phyloP scores from a whole-genome alignment of 2,797 vertebrate genomes.

The Urosaurus nigricauda region DNA sequence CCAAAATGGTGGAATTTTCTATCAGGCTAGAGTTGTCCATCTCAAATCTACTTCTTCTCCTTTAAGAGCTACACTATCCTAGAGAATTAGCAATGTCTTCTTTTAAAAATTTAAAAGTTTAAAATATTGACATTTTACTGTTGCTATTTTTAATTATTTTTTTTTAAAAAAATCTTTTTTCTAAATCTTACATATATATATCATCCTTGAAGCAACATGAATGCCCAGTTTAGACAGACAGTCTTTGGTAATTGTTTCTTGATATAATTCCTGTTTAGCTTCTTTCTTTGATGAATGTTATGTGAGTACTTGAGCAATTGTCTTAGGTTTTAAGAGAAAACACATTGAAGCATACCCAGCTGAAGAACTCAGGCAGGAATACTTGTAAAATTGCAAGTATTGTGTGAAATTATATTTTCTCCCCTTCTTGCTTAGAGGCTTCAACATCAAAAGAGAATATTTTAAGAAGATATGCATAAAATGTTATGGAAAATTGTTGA shows the following conservation, averaged over 20 bases:
- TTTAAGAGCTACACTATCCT: background rate
- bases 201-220: background rate
- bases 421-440: background rate
- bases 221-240: background rate
- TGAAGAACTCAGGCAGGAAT: conserved; percentile 43
- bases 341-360: conserved; percentile 26
- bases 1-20: no score
- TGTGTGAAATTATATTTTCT: conserved; percentile 43
- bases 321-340: conserved; percentile 42
- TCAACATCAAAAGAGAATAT: conserved; percentile 46
- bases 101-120: background rate
- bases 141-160: background rate
- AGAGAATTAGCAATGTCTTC: background rate
- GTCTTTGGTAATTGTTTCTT: background rate
- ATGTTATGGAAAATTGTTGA: conserved; percentile 29
- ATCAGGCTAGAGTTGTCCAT: background rate
- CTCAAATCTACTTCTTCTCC: background rate
- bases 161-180: background rate
- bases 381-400: conserved; percentile 44
- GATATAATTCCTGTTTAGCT: conserved; percentile 3
- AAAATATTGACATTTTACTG: background rate
- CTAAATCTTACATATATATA: background rate
- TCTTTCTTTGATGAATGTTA: conserved; percentile 27
- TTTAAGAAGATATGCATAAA: conserved; percentile 49
- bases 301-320: conserved; percentile 19